Conservation (phyloP, 92 coral and sea anemone genomes). For the Phymanthus crucifer region DNA sequence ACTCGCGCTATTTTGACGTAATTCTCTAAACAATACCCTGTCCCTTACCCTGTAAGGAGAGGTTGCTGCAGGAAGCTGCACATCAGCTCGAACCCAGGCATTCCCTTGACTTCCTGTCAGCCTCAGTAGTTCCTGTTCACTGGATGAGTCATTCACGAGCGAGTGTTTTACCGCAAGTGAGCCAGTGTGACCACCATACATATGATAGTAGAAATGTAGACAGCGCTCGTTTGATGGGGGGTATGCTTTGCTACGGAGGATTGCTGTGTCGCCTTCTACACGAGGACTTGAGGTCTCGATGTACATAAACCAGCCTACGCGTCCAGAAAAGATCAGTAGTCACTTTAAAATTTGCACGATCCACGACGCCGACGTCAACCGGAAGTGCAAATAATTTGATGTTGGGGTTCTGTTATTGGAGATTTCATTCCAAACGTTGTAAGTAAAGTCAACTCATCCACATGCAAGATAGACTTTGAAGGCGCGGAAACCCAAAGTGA, state of each 20-base stretch:
- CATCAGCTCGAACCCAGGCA: constrained; percentile 67
- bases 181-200: constrained; percentile 74
- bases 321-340: constrained; percentile 5
- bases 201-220: constrained; percentile 85
- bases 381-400: no score
- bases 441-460: no score
- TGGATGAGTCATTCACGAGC: background rate
- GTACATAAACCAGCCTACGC: constrained; percentile 82
- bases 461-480: no score
- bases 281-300: constrained; percentile 86
- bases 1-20: no score
- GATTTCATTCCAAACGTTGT: no score
- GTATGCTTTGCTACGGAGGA: constrained; percentile 66
- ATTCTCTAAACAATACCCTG: no score
- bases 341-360: background rate
- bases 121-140: constrained; percentile 35
- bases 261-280: constrained; percentile 54
- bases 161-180: constrained; percentile 23
- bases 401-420: no score
- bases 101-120: constrained; percentile 59
- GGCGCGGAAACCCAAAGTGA: no score
- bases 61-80: constrained; percentile 45
- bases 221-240: constrained; percentile 53
- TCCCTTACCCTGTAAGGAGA: constrained; percentile 55
- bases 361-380: no score